Evolutionary conservation across 2,113 vertebrate species (phyloP).

Genomic region (Hippocampus mohnikei): DNA sequence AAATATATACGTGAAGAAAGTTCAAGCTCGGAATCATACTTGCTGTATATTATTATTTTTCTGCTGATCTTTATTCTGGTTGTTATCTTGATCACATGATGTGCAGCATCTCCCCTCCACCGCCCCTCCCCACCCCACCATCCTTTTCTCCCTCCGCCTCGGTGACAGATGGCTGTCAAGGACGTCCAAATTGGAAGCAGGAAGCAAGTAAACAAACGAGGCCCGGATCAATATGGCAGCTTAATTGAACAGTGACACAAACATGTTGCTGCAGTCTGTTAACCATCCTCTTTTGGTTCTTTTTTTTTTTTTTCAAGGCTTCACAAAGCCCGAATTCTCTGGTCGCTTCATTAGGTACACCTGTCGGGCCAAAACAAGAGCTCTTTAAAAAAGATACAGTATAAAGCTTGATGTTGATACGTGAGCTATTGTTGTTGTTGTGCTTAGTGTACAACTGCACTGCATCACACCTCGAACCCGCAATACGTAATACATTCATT

Average conservation of each 20-base stretch:
- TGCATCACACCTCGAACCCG: too few relatives aligned
- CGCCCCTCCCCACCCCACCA: background rate
- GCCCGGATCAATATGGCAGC: conserved; percentile 55
- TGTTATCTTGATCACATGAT: background rate
- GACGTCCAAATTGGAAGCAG: conserved; percentile 42
- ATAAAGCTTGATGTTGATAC: background rate
- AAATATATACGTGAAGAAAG: background rate
- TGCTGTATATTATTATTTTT: background rate
- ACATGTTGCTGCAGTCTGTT: conserved; percentile 42
- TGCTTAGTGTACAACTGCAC: background rate
- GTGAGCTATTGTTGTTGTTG: background rate
- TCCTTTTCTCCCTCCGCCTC: conserved; percentile 18
- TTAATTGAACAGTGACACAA: conserved; percentile 62
- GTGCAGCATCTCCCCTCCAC: too few relatives aligned
- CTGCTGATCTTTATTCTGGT: background rate
- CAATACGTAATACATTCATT: too few relatives aligned
- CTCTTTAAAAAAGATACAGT: background rate
- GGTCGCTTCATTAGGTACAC: conserved; percentile 1
- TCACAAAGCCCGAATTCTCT: background rate
- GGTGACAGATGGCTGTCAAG: conserved; percentile 61
- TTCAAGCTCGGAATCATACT: background rate
- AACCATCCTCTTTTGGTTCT: conserved; percentile 9
- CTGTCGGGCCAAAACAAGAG: background rate
- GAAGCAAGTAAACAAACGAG: conserved; percentile 61
- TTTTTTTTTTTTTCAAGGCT: background rate